phyloP scores from a whole-genome alignment of 2,888 invertebrate species.

The Blastobasis adustella region DNA sequence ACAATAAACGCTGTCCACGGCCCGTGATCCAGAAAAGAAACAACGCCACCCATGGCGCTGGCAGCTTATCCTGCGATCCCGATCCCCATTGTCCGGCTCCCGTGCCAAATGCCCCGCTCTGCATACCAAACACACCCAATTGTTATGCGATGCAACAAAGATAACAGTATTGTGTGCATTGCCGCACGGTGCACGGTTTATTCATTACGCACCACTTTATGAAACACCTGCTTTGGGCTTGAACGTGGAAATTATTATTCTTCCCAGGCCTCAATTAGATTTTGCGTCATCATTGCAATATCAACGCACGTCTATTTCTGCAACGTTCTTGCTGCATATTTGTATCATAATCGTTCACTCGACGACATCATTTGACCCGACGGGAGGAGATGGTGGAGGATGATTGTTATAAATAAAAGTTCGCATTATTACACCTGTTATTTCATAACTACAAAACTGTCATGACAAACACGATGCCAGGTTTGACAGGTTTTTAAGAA shows the following conservation, averaged over 20 bases:
- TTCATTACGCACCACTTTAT: not conserved
- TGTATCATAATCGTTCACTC: not conserved
- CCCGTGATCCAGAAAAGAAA: slow-evolving; percentile 14
- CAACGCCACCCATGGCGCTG: slow-evolving; percentile 54
- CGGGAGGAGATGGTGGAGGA: too few species aligned
- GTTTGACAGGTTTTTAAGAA: too few species aligned
- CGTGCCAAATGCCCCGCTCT: slow-evolving; percentile 50
- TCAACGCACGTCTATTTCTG: not conserved
- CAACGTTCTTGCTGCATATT: not conserved
- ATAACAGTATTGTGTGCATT: slow-evolving; percentile 37
- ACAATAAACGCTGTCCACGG: not conserved
- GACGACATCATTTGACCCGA: slow-evolving; percentile 1
- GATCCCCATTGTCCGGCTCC: slow-evolving; percentile 46
- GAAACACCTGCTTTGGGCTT: slow-evolving; percentile 11
- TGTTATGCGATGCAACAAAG: slow-evolving; percentile 50
- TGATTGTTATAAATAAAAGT: too few species aligned
- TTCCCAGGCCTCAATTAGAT: not conserved
- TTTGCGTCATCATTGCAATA: not conserved
- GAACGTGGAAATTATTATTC: slow-evolving; percentile 2
- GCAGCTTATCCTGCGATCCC: slow-evolving; percentile 49
- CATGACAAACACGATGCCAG: too few species aligned
- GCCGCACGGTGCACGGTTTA: slow-evolving; percentile 1
- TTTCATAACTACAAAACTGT: too few species aligned
- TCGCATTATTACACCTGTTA: too few species aligned
- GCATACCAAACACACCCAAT: slow-evolving; percentile 54